Evolutionary conservation across 2,797 vertebrate species (phyloP).

Genomic region (Sebastes ruberrimus): DNA sequence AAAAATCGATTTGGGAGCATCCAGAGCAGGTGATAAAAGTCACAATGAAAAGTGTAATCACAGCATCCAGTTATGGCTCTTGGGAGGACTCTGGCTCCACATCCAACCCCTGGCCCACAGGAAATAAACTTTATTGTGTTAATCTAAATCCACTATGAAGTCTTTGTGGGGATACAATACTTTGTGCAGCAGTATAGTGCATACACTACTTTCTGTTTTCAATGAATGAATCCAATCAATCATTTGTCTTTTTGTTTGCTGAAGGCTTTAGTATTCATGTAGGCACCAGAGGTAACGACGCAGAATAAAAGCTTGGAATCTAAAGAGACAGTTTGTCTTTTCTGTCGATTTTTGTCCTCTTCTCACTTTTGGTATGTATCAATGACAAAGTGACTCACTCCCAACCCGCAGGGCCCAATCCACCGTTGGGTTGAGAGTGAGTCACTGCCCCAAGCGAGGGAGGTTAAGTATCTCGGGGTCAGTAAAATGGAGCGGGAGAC

Average conservation of each 20-base stretch:
- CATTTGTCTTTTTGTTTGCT: conserved; percentile 28
- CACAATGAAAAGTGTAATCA: conserved; percentile 59
- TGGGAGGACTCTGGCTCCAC: conserved; percentile 40
- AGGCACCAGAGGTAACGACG: conserved; percentile 11
- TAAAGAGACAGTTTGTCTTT: conserved; percentile 27
- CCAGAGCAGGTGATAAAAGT: conserved; percentile 53
- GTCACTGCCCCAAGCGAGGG: too few relatives aligned
- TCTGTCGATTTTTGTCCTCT: conserved; percentile 9
- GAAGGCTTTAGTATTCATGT: conserved; percentile 26
- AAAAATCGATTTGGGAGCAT: conserved; percentile 58
- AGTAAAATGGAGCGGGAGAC: too few relatives aligned
- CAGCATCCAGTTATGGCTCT: conserved; percentile 37
- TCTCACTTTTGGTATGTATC: not conserved
- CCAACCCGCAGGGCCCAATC: too few relatives aligned
- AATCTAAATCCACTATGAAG: conserved; percentile 47
- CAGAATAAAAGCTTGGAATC: conserved; percentile 28
- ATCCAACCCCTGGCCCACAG: conserved; percentile 32
- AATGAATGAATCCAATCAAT: conserved; percentile 49
- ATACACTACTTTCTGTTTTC: conserved; percentile 34
- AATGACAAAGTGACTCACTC: conserved; percentile 16
- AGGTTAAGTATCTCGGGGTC: too few relatives aligned
- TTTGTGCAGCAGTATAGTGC: conserved; percentile 3
- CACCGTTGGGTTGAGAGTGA: too few relatives aligned
- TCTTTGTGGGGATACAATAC: conserved; percentile 28
- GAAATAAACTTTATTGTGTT: conserved; percentile 59